phyloP scores from a whole-genome alignment of 1,140 invertebrate species.

The Aphidius gifuensis region DNA sequence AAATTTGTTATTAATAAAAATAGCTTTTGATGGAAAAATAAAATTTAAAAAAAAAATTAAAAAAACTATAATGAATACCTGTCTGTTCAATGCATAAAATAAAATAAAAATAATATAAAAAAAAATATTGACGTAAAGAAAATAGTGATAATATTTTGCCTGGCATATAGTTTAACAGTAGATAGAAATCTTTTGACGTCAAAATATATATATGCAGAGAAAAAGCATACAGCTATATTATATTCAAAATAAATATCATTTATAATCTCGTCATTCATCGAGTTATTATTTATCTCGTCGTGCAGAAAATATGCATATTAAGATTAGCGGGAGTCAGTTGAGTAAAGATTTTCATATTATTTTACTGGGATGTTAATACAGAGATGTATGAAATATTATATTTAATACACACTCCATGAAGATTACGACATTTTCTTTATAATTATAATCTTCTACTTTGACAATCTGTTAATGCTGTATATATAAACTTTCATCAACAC shows the following conservation, averaged over 20 bases:
- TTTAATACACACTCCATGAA: too few species aligned
- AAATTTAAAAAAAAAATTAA: too few species aligned
- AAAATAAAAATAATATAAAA: neutral
- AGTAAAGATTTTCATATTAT: too few species aligned
- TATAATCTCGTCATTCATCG: constrained; percentile 25
- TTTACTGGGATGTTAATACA: too few species aligned
- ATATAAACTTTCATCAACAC: constrained; percentile 18
- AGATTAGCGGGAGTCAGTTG: too few species aligned
- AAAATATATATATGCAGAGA: neutral
- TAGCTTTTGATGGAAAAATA: too few species aligned
- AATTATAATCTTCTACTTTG: constrained; percentile 15
- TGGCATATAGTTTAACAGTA: neutral
- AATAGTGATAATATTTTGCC: neutral
- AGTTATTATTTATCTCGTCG: constrained; percentile 19
- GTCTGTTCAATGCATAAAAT: neutral
- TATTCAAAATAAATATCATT: neutral
- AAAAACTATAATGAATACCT: too few species aligned
- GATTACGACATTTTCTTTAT: constrained; percentile 23
- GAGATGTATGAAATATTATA: too few species aligned
- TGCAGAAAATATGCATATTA: too few species aligned
- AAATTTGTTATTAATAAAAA: too few species aligned
- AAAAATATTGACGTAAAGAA: neutral
- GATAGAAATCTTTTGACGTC: constrained; percentile 4
- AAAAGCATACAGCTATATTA: constrained; percentile 9
- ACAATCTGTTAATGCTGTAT: constrained; percentile 1